Evolutionary conservation across 2,888 invertebrate genomes (phyloP).

Genomic region (Chironomus tentans): DNA sequence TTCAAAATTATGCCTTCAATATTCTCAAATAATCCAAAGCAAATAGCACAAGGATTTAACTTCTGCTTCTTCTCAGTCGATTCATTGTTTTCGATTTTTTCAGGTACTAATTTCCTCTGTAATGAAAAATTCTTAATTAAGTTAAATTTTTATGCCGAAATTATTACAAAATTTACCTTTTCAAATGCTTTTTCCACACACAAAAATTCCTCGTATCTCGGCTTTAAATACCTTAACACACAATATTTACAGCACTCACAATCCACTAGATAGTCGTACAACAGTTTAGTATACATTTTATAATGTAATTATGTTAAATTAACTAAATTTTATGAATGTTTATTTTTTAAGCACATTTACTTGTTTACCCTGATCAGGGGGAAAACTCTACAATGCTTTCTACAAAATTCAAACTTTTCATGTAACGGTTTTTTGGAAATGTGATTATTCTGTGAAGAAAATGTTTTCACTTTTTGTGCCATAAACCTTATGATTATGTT

Average conservation of each 20-base stretch:
- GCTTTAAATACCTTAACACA: constrained; percentile 57
- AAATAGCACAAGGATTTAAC: constrained; percentile 53
- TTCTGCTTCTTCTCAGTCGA: constrained; percentile 43
- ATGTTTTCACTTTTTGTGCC: too few relatives aligned
- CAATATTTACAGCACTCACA: constrained; percentile 60
- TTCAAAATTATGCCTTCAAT: constrained; percentile 46
- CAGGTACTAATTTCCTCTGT: constrained; percentile 30
- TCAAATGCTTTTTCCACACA: constrained; percentile 43
- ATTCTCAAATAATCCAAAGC: constrained; percentile 62
- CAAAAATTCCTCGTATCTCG: constrained; percentile 48
- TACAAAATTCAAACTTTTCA: neutral
- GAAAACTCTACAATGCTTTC: too few relatives aligned
- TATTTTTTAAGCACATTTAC: neutral
- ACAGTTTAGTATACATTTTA: too few relatives aligned
- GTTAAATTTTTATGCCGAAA: too few relatives aligned
- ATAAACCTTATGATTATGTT: too few relatives aligned
- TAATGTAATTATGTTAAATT: too few relatives aligned
- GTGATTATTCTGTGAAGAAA: too few relatives aligned
- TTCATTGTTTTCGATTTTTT: constrained; percentile 8
- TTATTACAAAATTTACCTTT: constrained; percentile 40
- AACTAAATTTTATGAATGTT: neutral
- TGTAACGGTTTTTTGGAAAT: constrained; percentile 40
- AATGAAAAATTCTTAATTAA: neutral
- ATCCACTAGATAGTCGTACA: constrained; percentile 42
- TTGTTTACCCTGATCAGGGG: neutral